phyloP scores from a whole-genome alignment of 2,797 vertebrate species.

The Anomalospiza imberbis region DNA sequence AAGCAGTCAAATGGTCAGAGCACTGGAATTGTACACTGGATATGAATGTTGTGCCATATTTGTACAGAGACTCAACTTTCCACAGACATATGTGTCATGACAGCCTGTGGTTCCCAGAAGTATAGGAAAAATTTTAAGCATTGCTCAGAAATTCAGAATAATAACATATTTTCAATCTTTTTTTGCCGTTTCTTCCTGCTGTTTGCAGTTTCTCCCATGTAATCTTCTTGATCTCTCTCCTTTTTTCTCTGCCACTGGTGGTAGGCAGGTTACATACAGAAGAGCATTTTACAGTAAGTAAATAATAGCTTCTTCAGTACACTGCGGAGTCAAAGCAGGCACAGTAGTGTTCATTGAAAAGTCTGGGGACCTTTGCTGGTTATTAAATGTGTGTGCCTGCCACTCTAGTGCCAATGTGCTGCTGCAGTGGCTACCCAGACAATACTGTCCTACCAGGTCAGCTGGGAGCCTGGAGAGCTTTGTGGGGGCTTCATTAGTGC shows the following conservation, averaged over 20 bases:
- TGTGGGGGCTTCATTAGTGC: background rate
- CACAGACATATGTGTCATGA: background rate
- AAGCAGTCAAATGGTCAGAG: background rate
- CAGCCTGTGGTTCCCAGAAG: background rate
- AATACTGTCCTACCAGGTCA: background rate
- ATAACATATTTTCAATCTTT: background rate
- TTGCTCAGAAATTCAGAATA: background rate
- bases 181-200: background rate
- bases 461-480: background rate
- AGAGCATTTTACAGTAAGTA: background rate
- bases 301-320: background rate
- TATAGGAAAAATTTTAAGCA: background rate
- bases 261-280: background rate
- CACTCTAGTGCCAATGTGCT: background rate
- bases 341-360: background rate
- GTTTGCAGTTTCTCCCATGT: background rate
- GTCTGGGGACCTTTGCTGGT: background rate
- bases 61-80: background rate
- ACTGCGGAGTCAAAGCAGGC: constrained; percentile 5
- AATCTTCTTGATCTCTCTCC: background rate
- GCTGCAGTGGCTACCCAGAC: background rate
- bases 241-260: background rate
- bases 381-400: background rate
- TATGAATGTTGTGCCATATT: background rate
- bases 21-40: background rate